Evolutionary conservation across 2,797 vertebrate genomes (phyloP).

Genomic region (Enteromius treurensis): DNA sequence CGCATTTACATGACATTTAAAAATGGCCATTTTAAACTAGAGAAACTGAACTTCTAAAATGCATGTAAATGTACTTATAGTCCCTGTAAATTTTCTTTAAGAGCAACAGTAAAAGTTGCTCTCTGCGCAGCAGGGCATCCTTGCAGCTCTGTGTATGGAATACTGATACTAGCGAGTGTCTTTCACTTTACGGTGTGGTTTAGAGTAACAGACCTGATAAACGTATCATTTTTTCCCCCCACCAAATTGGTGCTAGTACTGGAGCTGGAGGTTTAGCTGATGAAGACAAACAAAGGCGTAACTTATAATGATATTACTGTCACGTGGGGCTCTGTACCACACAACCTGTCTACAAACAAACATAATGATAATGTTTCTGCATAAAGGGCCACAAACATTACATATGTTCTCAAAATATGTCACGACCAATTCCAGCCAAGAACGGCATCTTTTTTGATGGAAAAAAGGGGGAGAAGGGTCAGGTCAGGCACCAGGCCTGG

Average conservation of each 20-base stretch:
- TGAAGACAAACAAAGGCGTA: neutral
- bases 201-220: neutral
- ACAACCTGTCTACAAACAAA: neutral
- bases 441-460: neutral
- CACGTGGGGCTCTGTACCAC: neutral
- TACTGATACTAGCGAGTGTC: neutral
- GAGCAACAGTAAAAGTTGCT: neutral
- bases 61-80: constrained; percentile 17
- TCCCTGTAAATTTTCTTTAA: neutral
- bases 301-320: neutral
- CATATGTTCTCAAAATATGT: neutral
- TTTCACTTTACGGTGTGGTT: neutral
- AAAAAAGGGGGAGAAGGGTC: neutral
- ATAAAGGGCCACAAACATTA: neutral
- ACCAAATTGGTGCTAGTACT: neutral
- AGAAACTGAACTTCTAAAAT: neutral
- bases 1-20: neutral
- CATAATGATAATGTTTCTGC: neutral
- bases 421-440: neutral
- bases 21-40: neutral
- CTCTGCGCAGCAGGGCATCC: neutral
- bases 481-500: no score
- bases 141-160: neutral
- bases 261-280: neutral
- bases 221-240: neutral